A percentile compares a stretch with the other conserved stretches of the same genome.
Conservation (phyloP, 2,797 vertebrate genomes). For the Silurus lanzhouensis region DNA sequence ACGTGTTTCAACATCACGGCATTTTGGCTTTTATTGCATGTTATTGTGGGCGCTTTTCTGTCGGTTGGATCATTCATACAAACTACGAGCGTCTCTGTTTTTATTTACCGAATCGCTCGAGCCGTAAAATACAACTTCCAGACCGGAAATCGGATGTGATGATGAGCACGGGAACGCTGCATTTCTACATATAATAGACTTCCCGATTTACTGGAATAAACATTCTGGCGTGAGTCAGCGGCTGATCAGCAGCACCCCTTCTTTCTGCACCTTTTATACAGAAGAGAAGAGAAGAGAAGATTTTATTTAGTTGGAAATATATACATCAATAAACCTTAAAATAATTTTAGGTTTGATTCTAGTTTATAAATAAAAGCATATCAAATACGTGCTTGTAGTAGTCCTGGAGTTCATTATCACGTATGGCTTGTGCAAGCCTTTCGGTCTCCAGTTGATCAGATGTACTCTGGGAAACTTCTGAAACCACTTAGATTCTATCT, state of each 20-base stretch:
- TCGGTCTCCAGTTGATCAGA: not conserved
- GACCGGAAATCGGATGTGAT: conserved; percentile 17
- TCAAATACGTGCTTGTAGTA: not conserved
- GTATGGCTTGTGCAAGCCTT: not conserved
- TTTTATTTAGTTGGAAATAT: too few species aligned
- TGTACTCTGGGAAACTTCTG: not conserved
- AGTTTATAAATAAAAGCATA: too few species aligned
- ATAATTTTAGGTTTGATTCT: too few species aligned
- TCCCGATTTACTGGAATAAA: conserved; percentile 75
- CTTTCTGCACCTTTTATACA: not conserved
- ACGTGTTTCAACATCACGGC: too few species aligned
- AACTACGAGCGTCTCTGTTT: not conserved
- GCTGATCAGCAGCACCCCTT: conserved; percentile 12
- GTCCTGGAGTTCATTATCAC: not conserved
- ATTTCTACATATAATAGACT: conserved; percentile 55
- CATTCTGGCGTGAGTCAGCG: conserved; percentile 66
- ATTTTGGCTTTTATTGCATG: too few species aligned
- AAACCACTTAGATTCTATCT: not conserved
- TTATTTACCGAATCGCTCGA: conserved; percentile 5
- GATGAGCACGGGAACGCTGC: conserved; percentile 13
- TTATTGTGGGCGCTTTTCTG: too few species aligned
- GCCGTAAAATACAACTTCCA: conserved; percentile 6
- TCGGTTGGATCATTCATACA: not conserved
- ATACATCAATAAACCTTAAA: too few species aligned
- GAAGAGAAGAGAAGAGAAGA: not conserved